phyloP scores from a whole-genome alignment of 2,113 vertebrate species.

The Mustela lutreola region DNA sequence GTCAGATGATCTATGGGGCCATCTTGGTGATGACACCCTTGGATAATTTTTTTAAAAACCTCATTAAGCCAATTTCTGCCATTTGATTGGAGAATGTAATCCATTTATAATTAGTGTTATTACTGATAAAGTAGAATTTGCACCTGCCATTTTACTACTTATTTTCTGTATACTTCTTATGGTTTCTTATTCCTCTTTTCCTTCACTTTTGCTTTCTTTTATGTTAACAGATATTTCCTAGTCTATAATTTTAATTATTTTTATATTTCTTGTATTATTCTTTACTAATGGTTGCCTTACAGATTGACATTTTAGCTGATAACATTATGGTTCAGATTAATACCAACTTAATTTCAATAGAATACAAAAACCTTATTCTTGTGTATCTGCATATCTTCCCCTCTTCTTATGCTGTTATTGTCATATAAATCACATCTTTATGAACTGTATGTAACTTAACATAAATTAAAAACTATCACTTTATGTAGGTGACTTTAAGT shows the following conservation, averaged over 20 bases:
- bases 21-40: neutral
- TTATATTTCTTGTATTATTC: neutral
- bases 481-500: neutral
- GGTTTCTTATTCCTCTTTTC: neutral
- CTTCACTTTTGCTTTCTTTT: constrained; percentile 18
- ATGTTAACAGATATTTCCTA: neutral
- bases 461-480: neutral
- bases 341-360: neutral
- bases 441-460: neutral
- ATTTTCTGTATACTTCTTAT: neutral
- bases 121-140: neutral
- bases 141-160: neutral
- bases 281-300: neutral
- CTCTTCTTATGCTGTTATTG: neutral
- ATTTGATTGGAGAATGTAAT: neutral
- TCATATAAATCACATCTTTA: neutral
- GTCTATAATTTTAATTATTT: neutral
- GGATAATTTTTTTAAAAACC: neutral
- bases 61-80: neutral
- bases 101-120: neutral
- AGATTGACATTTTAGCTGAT: neutral
- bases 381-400: neutral
- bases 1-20: neutral
- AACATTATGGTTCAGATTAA: neutral
- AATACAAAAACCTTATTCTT: neutral